Percentiles rank a stretch among this genome's conserved stretches.
Evolutionary conservation across 2,797 vertebrate species (phyloP).

Genomic region (Morus bassanus): DNA sequence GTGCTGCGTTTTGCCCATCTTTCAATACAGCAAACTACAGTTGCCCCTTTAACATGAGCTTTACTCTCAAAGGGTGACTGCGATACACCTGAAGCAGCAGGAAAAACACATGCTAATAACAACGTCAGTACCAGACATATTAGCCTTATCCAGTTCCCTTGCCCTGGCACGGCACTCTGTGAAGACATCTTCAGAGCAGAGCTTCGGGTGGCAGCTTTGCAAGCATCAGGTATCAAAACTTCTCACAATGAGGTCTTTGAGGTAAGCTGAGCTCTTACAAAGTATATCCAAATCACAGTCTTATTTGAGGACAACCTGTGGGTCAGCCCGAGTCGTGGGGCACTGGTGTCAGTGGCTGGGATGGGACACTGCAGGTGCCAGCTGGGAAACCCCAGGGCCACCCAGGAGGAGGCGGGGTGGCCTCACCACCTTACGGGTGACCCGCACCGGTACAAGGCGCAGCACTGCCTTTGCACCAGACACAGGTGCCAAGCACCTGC

Average conservation of each 20-base stretch:
- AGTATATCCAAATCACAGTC: background rate
- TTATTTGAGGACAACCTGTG: background rate
- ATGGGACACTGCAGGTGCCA: background rate
- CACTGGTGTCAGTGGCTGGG: background rate
- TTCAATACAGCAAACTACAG: background rate
- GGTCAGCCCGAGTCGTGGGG: background rate
- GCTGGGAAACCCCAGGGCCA: background rate
- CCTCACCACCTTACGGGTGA: rapidly evolving
- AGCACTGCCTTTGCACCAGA: rapidly evolving
- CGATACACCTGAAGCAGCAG: background rate
- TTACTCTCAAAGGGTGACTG: background rate
- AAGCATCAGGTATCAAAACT: background rate
- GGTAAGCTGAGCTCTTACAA: background rate
- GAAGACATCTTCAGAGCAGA: background rate
- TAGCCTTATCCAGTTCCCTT: background rate
- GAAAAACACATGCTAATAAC: background rate
- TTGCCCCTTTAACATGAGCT: background rate
- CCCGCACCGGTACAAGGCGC: background rate
- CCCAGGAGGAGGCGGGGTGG: background rate
- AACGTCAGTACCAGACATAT: background rate
- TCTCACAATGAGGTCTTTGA: background rate
- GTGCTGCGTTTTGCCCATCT: background rate
- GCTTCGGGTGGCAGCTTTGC: background rate
- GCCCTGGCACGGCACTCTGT: rapidly evolving
- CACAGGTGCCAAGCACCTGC: background rate